Evolutionary conservation across 2,113 vertebrate genomes (phyloP).

Genomic region (Chunga burmeisteri): DNA sequence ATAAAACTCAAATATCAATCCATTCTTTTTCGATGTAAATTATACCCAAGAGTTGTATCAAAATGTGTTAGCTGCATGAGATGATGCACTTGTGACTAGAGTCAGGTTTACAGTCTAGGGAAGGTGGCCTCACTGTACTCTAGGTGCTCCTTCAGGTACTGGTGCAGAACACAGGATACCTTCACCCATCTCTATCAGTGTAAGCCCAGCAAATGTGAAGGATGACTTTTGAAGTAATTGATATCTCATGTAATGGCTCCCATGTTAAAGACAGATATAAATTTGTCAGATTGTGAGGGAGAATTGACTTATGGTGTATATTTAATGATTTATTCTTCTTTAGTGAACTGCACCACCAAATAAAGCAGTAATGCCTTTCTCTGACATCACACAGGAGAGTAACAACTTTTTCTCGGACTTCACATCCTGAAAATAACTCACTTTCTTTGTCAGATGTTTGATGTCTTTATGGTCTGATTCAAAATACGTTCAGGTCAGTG

Average conservation of each 20-base stretch:
- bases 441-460: not conserved
- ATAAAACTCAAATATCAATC: constrained; percentile 67
- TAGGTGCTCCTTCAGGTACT: constrained; percentile 17
- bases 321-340: constrained; percentile 60
- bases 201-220: constrained; percentile 47
- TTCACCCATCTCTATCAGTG: constrained; percentile 17
- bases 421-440: not conserved
- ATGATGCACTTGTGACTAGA: not conserved
- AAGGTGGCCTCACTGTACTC: not conserved
- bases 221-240: constrained; percentile 63
- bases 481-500: not conserved
- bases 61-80: constrained; percentile 35
- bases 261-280: constrained; percentile 61
- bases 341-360: constrained; percentile 25
- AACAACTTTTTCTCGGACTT: not conserved
- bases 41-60: constrained; percentile 56
- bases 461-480: not conserved
- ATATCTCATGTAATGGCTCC: constrained; percentile 42
- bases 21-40: constrained; percentile 63
- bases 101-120: constrained; percentile 49
- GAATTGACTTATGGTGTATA: constrained; percentile 55
- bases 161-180: constrained; percentile 32
- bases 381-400: not conserved
- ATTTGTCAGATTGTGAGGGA: constrained; percentile 58
- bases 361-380: not conserved